A percentile compares a stretch with the other conserved stretches of the same genome.
These are phyloP conservation scores for Porites evermanni DNA, from an alignment of 92 coral and sea anemone genomes.

Conservation along the genomic window DNA sequence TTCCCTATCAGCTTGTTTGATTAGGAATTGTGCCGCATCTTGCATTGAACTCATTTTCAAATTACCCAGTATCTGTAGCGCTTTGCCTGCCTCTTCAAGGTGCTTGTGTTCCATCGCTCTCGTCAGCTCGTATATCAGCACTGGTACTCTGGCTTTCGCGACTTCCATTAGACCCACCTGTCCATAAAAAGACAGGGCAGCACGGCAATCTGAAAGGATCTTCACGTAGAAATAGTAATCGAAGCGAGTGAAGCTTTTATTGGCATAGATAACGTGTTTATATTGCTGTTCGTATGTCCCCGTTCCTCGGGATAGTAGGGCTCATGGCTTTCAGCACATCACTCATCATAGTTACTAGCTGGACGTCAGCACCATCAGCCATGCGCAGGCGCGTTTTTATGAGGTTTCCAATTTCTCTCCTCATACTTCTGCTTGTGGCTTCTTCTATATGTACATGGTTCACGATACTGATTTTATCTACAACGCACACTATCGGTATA, in stretches of 20 bases:
- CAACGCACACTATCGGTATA: slow-evolving; percentile 28
- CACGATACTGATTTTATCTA: neutral
- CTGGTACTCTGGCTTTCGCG: slow-evolving; percentile 15
- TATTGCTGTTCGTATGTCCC: neutral
- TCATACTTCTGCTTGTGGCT: too few species aligned
- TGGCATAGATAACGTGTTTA: slow-evolving; percentile 16
- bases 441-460: neutral
- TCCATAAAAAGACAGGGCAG: slow-evolving; percentile 7
- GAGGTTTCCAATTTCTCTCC: too few species aligned
- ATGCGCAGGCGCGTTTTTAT: neutral
- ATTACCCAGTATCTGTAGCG: neutral
- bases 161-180: slow-evolving; percentile 33
- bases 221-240: slow-evolving; percentile 8
- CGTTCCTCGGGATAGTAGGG: neutral
- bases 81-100: neutral
- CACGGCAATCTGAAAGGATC: neutral
- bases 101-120: neutral
- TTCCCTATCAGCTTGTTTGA: neutral
- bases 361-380: neutral
- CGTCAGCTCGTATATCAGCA: slow-evolving; percentile 20
- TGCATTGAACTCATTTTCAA: neutral
- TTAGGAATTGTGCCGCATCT: neutral
- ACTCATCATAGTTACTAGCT: neutral
- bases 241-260: slow-evolving; percentile 17
- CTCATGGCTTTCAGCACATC: neutral